Base-by-base conservation (phyloP, 2,888 invertebrate genomes). In the Acanthosoma haemorrhoidale region DNA sequence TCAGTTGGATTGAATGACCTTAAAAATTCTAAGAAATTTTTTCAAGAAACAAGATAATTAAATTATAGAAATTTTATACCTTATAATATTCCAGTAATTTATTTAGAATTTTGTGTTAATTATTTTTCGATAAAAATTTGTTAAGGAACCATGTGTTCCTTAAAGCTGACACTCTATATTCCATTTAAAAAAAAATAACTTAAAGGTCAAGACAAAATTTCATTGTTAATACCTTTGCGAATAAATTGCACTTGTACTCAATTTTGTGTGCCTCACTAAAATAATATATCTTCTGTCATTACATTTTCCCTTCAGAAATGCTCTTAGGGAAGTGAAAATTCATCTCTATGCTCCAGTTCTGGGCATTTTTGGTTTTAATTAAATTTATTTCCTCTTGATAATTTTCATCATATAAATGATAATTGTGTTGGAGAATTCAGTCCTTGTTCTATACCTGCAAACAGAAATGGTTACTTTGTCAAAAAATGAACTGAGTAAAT, bases 391-490 rank as follows among this genome's bases (percentile, higher is more conserved):
- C 59, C 61, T 72, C 57, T 75, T 75, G 59, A 75, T 72, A 32
- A 75, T 74, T 78, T 85, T 86, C 61, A 83, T 83, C 11, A 85
- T 78, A 76, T 83, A 84, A 58, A 80, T 81, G 77, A 85, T 81
- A 39, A 86, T 81, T 75, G 82, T 84, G 75, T 81, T 84, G 0
- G 84, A 83, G 75, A 85, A 82, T 73, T 85, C 85, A 0, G 82
- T 79, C 0, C 84, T 84, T 6, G 86, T 77, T n/a, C 83, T 80
- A 75, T 84, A 85, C 70, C 84, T 80, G 34, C 66, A 63, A 36
- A 51, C 13, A 51, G 34, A n/a, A 25, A 66, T 57, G 21, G 32
- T 18, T 5, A 32, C 18, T 36, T 9, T 11, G 38, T 36, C 9
- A 36, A 36, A 36, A 36, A 36, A 11, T 9, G 38, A 36, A 11